Evolutionary conservation across 2,113 vertebrate species (phyloP).

Genomic region (chimpanzee (Pan troglodytes)): NHGRI_mPanTro3-v2.1_pri NC_072409.2:106853501-106854000

Average conservation of each 20-base stretch:
- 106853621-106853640: not conserved
- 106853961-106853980: not conserved
- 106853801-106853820: not conserved
- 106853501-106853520: not conserved
- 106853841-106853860: not conserved
- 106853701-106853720: not conserved
- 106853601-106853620: not conserved
- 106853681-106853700: slow-evolving; percentile 4
- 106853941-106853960: not conserved
- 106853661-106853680: not conserved
- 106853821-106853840: not conserved
- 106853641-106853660: slow-evolving; percentile 18
- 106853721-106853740: slow-evolving; percentile 7
- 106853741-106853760: not conserved
- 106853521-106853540: not conserved
- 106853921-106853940: not conserved
- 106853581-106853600: not conserved
- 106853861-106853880: not conserved
- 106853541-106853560: not conserved
- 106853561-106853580: not conserved
- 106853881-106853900: not conserved
- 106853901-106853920: not conserved
- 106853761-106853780: slow-evolving; percentile 16
- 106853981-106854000: not conserved
- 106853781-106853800: not conserved